Percentiles rank a stretch among this genome's conserved stretches.
These are phyloP conservation scores for Tor tambroides DNA, from an alignment of 2,113 vertebrate species.

Conservation along the genomic window DNA sequence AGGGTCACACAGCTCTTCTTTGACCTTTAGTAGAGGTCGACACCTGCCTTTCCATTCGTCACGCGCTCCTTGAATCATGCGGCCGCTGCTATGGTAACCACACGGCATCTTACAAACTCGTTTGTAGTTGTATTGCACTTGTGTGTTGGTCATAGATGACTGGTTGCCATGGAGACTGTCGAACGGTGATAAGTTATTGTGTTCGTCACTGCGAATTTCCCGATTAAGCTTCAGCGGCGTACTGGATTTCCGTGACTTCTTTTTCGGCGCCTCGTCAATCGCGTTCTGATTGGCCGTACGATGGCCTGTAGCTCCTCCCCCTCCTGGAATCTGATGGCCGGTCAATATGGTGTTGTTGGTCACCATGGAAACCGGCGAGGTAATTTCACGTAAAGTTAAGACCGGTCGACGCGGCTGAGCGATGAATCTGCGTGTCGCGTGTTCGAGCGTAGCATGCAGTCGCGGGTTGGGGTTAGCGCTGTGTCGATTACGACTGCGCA, in stretches of 20 bases:
- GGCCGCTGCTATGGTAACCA: not conserved
- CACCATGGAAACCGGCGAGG: conserved; percentile 66
- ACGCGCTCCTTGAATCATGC: not conserved
- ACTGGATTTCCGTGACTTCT: conserved; percentile 93
- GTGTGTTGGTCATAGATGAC: not conserved
- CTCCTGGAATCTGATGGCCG: conserved; percentile 59
- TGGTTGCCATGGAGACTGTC: not conserved
- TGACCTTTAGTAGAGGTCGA: not conserved
- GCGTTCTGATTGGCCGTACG: conserved; percentile 69
- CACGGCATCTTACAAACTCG: not conserved
- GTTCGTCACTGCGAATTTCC: conserved; percentile 67
- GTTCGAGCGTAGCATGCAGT: conserved; percentile 81
- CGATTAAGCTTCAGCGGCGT: conserved; percentile 94
- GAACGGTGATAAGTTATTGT: not conserved
- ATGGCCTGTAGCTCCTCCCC: conserved; percentile 57
- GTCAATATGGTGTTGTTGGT: conserved; percentile 47
- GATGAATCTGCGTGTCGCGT: conserved; percentile 77
- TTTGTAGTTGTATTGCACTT: not conserved
- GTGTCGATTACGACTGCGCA: conserved; percentile 94
- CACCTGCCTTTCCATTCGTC: not conserved
- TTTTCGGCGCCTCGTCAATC: conserved; percentile 80
- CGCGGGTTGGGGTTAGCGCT: conserved; percentile 95
- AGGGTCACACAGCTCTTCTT: not conserved
- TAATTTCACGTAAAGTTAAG: not conserved
- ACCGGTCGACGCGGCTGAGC: not conserved